phyloP scores from a whole-genome alignment of 2,888 invertebrate species.

The Fragum fragum region DNA sequence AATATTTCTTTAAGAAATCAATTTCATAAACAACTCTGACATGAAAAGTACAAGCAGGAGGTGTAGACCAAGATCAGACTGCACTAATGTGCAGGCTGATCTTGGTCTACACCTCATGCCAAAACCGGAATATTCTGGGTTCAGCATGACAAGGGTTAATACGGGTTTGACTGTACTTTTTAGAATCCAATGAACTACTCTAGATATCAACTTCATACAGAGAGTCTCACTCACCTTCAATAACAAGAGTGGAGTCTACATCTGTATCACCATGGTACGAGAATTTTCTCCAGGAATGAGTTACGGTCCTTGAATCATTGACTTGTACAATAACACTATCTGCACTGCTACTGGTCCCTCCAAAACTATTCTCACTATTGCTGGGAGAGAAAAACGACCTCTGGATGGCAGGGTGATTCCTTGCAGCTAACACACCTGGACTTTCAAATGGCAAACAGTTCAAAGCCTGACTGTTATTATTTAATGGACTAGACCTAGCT shows the following conservation, averaged over 20 bases:
- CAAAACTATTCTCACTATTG: constrained; percentile 76
- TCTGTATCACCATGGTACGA: constrained; percentile 76
- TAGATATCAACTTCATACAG: too few relatives aligned
- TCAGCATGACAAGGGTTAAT: too few relatives aligned
- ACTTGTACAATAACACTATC: constrained; percentile 84
- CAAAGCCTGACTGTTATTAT: constrained; percentile 65
- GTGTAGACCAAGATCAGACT: too few relatives aligned
- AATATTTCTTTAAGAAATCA: too few relatives aligned
- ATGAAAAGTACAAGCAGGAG: too few relatives aligned
- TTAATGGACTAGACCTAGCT: constrained; percentile 61
- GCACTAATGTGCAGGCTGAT: too few relatives aligned
- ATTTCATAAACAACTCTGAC: too few relatives aligned
- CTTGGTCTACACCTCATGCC: too few relatives aligned
- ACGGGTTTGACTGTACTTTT: too few relatives aligned
- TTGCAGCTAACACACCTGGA: constrained; percentile 45
- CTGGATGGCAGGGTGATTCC: constrained; percentile 66
- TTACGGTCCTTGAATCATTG: constrained; percentile 85
- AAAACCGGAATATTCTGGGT: too few relatives aligned
- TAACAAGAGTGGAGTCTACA: constrained; percentile 79
- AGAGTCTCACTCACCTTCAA: constrained; percentile 77
- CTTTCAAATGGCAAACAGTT: constrained; percentile 57
- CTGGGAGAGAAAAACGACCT: constrained; percentile 83
- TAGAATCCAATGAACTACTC: too few relatives aligned
- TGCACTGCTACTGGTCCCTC: constrained; percentile 77
- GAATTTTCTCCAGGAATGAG: constrained; percentile 84